phyloP scores from a whole-genome alignment of 2,888 invertebrate species.

The Hemaris fuciformis region DNA sequence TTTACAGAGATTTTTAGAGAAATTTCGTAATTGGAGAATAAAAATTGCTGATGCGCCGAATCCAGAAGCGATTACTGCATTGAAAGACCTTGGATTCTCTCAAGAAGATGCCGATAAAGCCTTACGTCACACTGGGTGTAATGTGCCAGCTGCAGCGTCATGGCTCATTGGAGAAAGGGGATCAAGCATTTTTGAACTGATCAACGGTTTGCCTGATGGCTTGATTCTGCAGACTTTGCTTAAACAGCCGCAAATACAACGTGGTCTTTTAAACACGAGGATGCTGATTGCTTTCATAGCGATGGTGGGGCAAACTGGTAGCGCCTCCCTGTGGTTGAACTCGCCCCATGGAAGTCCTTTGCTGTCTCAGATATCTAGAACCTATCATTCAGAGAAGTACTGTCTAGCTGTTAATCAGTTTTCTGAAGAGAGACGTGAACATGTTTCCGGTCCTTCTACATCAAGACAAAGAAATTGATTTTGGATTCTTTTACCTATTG shows the following conservation, averaged over 20 bases:
- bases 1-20: conserved; percentile 63
- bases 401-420: conserved; percentile 75
- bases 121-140: conserved; percentile 60
- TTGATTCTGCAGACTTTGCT: conserved; percentile 61
- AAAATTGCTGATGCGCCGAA: conserved; percentile 60
- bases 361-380: conserved; percentile 70
- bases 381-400: conserved; percentile 75
- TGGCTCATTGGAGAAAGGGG: conserved; percentile 71
- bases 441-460: conserved; percentile 52
- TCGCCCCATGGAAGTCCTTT: conserved; percentile 73
- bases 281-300: conserved; percentile 74
- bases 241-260: conserved; percentile 71
- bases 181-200: conserved; percentile 67
- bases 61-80: conserved; percentile 50
- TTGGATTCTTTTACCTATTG: neutral
- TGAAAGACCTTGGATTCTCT: conserved; percentile 64
- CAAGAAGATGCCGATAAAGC: conserved; percentile 60
- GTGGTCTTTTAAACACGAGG: conserved; percentile 67
- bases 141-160: conserved; percentile 71
- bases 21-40: conserved; percentile 63
- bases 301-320: conserved; percentile 72
- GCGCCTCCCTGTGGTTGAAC: conserved; percentile 69
- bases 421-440: conserved; percentile 46
- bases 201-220: conserved; percentile 68
- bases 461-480: conserved; percentile 51